Base-by-base conservation (phyloP, 2,797 vertebrate species). In the Pristis pectinata region DNA sequence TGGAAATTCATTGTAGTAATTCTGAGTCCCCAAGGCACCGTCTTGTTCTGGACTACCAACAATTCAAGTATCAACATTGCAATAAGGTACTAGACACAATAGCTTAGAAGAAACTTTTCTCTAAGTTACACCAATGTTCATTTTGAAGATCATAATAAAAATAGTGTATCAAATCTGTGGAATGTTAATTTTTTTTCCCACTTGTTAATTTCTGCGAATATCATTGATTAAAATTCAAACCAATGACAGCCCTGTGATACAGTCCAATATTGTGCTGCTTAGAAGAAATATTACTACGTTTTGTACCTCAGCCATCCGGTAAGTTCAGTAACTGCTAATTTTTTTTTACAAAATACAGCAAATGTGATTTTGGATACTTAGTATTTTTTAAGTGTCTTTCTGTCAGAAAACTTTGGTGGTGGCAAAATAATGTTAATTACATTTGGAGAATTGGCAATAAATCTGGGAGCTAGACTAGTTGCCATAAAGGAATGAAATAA, bases 121-220 rank as follows among this genome's bases (percentile, higher is more conserved):
- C 13, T n/a, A 87, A 67, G 64, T 91, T 89, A 59, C 34, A 56
- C 3, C 8, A n/a, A 91, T 82, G 82, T 19, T 82, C 17, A 30
- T 53, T 85, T 27, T 10, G 22, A 96, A 94, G 0, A 74, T 10
- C 17, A 95, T 37, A 72, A 96, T 17, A 0, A 59, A 95, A 89
- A 95, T 96, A 96, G 97, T 95, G 94, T 94, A 72, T 0, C 49
- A 0, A 37, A 27, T 95, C 91, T 96, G 95, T 1, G 2, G 5
- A 49, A 83, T 8, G 19, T 27, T 83, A 80, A 53, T 85, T 4
- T 13, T 13, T 87, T 87, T 87, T 19, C 30, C 59, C 27, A 56
- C 27, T 56, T 85, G 53, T 30, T 34, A 87, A 87, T 34, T 83
- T 59, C 53, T 10, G 10, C 30, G 27, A 34, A 59, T 34, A 53